Conservation (phyloP, 2,797 vertebrate species). For the Staurois parvus region DNA sequence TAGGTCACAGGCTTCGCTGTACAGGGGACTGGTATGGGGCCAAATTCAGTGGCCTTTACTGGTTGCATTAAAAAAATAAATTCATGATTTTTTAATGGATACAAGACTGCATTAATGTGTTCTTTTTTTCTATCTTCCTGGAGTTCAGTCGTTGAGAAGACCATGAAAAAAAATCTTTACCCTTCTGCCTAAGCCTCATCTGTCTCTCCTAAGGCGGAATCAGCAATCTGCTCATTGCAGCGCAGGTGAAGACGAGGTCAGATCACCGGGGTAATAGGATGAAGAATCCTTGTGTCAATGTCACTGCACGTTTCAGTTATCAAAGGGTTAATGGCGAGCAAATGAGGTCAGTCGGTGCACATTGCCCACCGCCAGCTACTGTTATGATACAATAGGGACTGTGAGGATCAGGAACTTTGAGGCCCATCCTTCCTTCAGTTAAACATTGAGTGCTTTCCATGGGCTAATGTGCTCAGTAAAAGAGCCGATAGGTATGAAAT, state of each 20-base stretch:
- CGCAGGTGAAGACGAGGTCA: slow-evolving; percentile 33
- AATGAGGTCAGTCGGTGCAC: not conserved
- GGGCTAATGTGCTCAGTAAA: no score
- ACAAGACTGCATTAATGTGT: not conserved
- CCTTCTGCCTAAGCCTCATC: slow-evolving; percentile 18
- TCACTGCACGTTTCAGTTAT: slow-evolving; percentile 13
- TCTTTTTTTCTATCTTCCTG: not conserved
- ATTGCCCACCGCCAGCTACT: no score
- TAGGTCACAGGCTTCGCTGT: no score
- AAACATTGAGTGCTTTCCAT: no score
- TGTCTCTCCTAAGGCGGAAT: not conserved
- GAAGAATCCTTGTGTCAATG: slow-evolving; percentile 25
- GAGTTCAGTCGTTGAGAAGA: not conserved
- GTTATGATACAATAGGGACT: no score
- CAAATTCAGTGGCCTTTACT: no score
- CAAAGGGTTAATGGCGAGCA: slow-evolving; percentile 10
- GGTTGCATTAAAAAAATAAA: no score
- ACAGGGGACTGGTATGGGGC: no score
- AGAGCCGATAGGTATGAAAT: no score
- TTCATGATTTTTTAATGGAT: not conserved
- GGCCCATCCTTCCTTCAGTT: no score
- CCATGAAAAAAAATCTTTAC: slow-evolving; percentile 13
- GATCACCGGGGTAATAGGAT: not conserved
- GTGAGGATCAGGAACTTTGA: no score
- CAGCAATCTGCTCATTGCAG: slow-evolving; percentile 22